phyloP scores from a whole-genome alignment of 2,888 invertebrate species.

The Drosophila subsilvestris region DNA sequence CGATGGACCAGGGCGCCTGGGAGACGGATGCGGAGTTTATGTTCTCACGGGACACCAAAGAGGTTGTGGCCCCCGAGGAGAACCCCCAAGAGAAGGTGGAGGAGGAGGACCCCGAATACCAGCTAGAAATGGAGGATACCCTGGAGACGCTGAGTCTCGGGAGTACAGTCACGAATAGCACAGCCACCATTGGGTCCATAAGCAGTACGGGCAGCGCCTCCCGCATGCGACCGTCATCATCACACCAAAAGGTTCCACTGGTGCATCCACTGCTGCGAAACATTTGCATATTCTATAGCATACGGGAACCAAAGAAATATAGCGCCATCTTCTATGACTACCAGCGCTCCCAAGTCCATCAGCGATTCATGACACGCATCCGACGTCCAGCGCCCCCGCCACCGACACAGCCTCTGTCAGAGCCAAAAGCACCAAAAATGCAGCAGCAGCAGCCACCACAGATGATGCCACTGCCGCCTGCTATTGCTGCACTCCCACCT shows the following conservation, averaged over 20 bases:
- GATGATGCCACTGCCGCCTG: conserved; percentile 24
- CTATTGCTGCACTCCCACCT: neutral
- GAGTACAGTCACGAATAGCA: conserved; percentile 82
- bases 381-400: conserved; percentile 43
- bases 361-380: conserved; percentile 69
- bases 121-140: conserved; percentile 1
- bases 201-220: conserved; percentile 47
- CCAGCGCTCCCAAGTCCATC: conserved; percentile 73
- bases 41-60: conserved; percentile 71
- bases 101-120: neutral
- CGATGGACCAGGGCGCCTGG: conserved; percentile 83
- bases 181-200: conserved; percentile 75
- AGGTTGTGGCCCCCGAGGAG: neutral
- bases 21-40: conserved; percentile 84
- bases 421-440: neutral
- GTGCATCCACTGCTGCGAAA: conserved; percentile 77
- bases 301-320: conserved; percentile 77
- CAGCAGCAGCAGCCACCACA: neutral
- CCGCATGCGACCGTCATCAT: neutral
- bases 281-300: conserved; percentile 82
- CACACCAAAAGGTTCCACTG: conserved; percentile 28
- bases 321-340: conserved; percentile 83
- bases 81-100: conserved; percentile 12
- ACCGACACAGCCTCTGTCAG: conserved; percentile 8
- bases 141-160: conserved; percentile 71